A percentile compares a stretch with the other conserved stretches of the same genome.
These are phyloP conservation scores for Troides aeacus DNA, from an alignment of 2,888 invertebrate genomes.

Conservation along the genomic window DNA sequence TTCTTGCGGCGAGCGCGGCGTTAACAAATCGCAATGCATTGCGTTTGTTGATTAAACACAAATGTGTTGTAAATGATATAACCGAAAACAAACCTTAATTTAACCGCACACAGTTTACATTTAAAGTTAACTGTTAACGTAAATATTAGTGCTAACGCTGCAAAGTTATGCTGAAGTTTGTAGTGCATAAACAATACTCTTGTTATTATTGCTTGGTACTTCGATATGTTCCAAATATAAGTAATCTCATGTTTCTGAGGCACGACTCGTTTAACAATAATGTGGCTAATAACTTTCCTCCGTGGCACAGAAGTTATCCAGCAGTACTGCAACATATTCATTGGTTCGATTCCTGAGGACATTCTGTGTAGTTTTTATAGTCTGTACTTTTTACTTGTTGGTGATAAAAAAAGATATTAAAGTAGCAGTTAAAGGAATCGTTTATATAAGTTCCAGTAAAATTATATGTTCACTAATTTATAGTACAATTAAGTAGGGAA, in stretches of 20 bases:
- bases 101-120: slow-evolving; percentile 1
- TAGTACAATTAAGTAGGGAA: too few relatives aligned
- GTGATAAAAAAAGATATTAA: too few relatives aligned
- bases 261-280: not conserved
- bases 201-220: slow-evolving; percentile 2
- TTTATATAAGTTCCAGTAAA: too few relatives aligned
- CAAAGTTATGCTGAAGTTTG: slow-evolving; percentile 7
- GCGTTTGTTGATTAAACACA: not conserved
- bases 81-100: not conserved
- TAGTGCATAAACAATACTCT: slow-evolving; percentile 1
- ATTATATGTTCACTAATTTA: too few relatives aligned
- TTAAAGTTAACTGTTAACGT: not conserved
- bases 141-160: not conserved
- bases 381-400: too few relatives aligned
- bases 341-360: too few relatives aligned
- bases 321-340: not conserved
- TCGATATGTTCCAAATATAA: slow-evolving; percentile 7
- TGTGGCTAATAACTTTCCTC: not conserved
- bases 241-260: slow-evolving; percentile 4
- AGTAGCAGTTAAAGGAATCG: too few relatives aligned
- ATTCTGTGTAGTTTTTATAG: too few relatives aligned
- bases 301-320: not conserved
- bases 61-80: not conserved
- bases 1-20: not conserved
- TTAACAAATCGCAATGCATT: not conserved